Evolutionary conservation across 2,888 invertebrate species (phyloP).

Genomic region (Silvanus unidentatus): DNA sequence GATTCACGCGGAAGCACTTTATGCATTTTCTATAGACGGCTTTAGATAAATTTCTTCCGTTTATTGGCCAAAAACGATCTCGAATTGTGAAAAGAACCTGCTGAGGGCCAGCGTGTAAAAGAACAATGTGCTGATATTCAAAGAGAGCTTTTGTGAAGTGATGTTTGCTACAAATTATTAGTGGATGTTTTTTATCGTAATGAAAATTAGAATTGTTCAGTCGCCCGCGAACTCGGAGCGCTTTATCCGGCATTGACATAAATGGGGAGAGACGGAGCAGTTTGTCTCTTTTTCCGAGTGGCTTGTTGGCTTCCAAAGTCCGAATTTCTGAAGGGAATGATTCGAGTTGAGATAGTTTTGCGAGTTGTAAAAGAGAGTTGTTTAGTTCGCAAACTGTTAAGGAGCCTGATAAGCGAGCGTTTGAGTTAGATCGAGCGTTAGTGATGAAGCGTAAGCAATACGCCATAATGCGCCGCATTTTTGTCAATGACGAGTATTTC

Average conservation of each 20-base stretch:
- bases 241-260: too few relatives aligned
- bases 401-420: too few relatives aligned
- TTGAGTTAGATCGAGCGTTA: too few relatives aligned
- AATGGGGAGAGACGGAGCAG: too few relatives aligned
- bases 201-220: not conserved
- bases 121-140: not conserved
- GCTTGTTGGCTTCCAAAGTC: too few relatives aligned
- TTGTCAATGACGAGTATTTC: not conserved
- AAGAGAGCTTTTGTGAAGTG: not conserved
- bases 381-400: too few relatives aligned
- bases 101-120: slow-evolving; percentile 7
- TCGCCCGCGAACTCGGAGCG: slow-evolving; percentile 8
- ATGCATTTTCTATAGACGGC: slow-evolving; percentile 2
- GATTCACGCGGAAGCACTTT: slow-evolving; percentile 6
- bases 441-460: too few relatives aligned
- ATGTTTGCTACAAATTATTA: slow-evolving; percentile 5
- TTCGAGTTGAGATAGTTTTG: too few relatives aligned
- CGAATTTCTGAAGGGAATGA: too few relatives aligned
- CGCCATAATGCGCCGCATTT: too few relatives aligned
- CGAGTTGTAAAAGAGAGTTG: too few relatives aligned
- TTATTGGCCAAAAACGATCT: slow-evolving; percentile 6
- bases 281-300: too few relatives aligned
- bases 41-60: not conserved
- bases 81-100: slow-evolving; percentile 1
- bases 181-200: slow-evolving; percentile 6